Evolutionary conservation across 2,797 vertebrate species (phyloP), one percentile per base, ranked within the genome.

Genomic region (Lutjanus campechanus): DNA sequence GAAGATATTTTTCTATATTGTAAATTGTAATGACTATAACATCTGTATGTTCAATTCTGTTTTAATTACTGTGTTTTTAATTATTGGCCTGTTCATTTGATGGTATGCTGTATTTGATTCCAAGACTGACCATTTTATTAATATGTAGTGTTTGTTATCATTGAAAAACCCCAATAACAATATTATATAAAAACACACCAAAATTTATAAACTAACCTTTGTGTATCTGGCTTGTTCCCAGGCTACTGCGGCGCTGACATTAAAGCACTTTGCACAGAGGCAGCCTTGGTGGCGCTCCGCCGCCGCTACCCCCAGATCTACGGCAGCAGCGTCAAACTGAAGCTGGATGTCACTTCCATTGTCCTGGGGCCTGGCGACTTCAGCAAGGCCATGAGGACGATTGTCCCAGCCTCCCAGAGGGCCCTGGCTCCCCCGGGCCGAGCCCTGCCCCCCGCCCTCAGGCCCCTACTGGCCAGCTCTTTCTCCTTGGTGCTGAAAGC

Each of bases 241-340:
- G 98, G 98, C 91, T 99, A 99, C 94, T 99, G 98, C 49, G 98
- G 98, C 84, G 98, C 98, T 62, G 98, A 99, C 93, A 97, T 99
- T 90, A 99, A 99, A 97, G 98, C 98, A 96, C 97, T 99, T 97
- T 99, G 98, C 95, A 99, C 98, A 81, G 98, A 99, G 95, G 97
- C 98, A 77, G 96, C 98, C 87, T 95, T 99, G 94, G 96, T 95
- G 76, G 98, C 98, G 51, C 93, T 99, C 87, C 95, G 98, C 60
- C 97, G 98, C 71, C 97, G 97, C 75, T 99, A 99, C 73, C 98
- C 98, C 11, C 98, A 99, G 96, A 99, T 99, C 90, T 99, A 99
- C 56, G 94, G 96, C 91, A 98, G 97, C 95, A 98, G 98, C 62
- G 96, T 97, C 88, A 99, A 98, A 75, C 96, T 99, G 44, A 97